These are phyloP conservation scores for Leptopterna dolabrata DNA, from an alignment of 2,888 invertebrate genomes.

Conservation along the genomic window DNA sequence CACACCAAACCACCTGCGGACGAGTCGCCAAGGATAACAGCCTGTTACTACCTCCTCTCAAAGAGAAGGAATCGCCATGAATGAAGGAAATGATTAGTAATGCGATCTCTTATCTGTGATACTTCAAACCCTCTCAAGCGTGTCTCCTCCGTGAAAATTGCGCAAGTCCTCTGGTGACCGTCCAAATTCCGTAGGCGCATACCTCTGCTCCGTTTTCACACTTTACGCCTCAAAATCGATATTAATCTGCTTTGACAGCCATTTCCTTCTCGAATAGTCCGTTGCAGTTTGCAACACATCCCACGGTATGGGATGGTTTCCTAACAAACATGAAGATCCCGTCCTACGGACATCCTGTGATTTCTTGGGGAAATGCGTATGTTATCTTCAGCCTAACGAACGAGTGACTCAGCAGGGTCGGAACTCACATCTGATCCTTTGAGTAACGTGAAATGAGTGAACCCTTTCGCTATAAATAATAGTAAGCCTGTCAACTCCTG, in stretches of 20 bases:
- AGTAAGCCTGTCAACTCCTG: not conserved
- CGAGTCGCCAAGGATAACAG: slow-evolving; percentile 13
- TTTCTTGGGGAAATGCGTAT: not conserved
- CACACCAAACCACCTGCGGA: not conserved
- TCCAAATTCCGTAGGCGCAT: not conserved
- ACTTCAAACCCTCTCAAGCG: not conserved
- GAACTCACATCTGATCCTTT: not conserved
- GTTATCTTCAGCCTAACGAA: not conserved
- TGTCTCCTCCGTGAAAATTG: not conserved
- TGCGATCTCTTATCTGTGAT: not conserved
- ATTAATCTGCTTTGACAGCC: not conserved
- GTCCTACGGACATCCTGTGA: not conserved
- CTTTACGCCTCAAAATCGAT: not conserved
- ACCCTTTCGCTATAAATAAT: not conserved
- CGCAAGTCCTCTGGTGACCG: not conserved
- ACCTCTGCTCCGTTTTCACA: not conserved
- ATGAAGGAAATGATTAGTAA: slow-evolving; percentile 12
- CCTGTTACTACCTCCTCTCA: not conserved
- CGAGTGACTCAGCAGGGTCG: not conserved
- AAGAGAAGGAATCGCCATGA: slow-evolving; percentile 4
- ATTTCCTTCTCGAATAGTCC: not conserved
- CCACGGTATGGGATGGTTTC: not conserved
- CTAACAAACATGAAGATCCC: not conserved
- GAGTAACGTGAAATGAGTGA: not conserved
- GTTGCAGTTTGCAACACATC: not conserved